phyloP scores from a whole-genome alignment of 2,888 invertebrate species.

The Aelia acuminata region DNA sequence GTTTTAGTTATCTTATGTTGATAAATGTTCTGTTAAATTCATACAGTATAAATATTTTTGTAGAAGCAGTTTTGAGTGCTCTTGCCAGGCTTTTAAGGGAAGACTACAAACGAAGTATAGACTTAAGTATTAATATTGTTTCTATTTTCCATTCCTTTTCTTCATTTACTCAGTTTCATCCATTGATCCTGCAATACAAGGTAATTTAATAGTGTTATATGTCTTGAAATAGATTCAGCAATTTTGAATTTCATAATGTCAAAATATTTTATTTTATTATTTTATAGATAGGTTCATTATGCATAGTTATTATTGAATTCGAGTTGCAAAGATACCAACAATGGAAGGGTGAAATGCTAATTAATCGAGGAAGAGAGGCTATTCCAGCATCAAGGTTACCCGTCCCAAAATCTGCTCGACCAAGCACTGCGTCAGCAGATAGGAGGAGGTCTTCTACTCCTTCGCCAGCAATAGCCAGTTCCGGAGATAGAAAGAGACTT shows the following conservation, averaged over 20 bases:
- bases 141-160: slow-evolving; percentile 98
- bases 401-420: slow-evolving; percentile 65
- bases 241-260: no score
- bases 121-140: slow-evolving; percentile 95
- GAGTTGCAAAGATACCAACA: slow-evolving; percentile 94
- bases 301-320: slow-evolving; percentile 96
- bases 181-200: slow-evolving; percentile 94
- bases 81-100: slow-evolving; percentile 95
- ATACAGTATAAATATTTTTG: no score
- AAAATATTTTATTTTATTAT: neutral
- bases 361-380: slow-evolving; percentile 67
- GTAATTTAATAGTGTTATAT: slow-evolving; percentile 69
- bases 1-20: no score
- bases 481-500: slow-evolving; percentile 64
- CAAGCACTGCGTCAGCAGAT: slow-evolving; percentile 59
- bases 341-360: slow-evolving; percentile 83
- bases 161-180: slow-evolving; percentile 94
- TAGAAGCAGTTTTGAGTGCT: slow-evolving; percentile 94
- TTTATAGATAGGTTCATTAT: slow-evolving; percentile 89
- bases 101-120: slow-evolving; percentile 97
- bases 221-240: neutral
- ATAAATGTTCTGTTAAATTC: no score
- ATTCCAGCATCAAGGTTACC: slow-evolving; percentile 65
- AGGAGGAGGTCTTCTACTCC: slow-evolving; percentile 63
- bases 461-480: slow-evolving; percentile 59